Evolutionary conservation across 2,113 vertebrate species (phyloP).

Genomic region (Lipophrys pholis): DNA sequence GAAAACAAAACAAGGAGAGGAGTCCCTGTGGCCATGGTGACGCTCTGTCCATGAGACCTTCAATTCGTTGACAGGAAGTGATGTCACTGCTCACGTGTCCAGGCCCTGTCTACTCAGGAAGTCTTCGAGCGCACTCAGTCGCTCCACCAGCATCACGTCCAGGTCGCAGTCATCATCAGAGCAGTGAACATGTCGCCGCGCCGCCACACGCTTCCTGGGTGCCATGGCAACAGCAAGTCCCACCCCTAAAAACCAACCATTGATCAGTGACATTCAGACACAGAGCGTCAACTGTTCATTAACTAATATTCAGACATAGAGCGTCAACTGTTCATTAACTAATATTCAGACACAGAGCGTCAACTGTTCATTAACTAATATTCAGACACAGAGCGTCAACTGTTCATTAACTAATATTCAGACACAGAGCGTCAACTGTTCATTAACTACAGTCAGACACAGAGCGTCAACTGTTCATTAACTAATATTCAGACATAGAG

Average conservation of each 20-base stretch:
- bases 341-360: no score
- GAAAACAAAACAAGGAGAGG: background rate
- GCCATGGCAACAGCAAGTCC: constrained; percentile 63
- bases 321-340: no score
- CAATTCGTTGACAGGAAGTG: constrained; percentile 33
- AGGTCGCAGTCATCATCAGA: constrained; percentile 80
- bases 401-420: no score
- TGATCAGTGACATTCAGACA: no score
- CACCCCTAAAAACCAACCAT: constrained; percentile 24
- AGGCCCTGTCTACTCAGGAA: constrained; percentile 88
- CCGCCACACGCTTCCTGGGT: constrained; percentile 82
- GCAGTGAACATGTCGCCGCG: constrained; percentile 83
- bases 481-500: no score
- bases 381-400: no score
- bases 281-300: no score
- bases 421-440: no score
- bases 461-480: no score
- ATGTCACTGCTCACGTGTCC: constrained; percentile 68
- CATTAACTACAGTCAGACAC: no score
- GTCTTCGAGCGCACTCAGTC: constrained; percentile 91
- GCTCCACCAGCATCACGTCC: constrained; percentile 91
- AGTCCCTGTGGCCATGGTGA: background rate
- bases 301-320: no score
- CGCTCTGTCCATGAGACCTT: constrained; percentile 36
- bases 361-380: no score